These are phyloP conservation scores for Stictocephala bisonia DNA, from an alignment of 2,888 invertebrate species.

Conservation along the genomic window DNA sequence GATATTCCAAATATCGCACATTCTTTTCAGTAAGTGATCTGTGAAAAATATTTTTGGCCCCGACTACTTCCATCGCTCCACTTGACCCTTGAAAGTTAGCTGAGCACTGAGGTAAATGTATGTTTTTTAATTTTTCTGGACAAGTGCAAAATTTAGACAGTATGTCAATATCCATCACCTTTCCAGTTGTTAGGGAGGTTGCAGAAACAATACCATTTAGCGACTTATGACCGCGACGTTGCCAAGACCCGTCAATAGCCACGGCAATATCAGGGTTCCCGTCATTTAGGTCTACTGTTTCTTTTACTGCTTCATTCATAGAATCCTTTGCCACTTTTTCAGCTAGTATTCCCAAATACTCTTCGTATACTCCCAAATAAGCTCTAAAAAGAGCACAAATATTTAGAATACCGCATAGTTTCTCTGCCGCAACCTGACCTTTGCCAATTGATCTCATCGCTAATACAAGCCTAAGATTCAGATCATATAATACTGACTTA, in stretches of 20 bases:
- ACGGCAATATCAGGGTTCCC: background rate
- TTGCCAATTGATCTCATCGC: slow-evolving; percentile 8
- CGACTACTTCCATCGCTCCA: slow-evolving; percentile 23
- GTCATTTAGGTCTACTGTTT: background rate
- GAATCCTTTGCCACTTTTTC: slow-evolving; percentile 6
- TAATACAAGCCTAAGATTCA: background rate
- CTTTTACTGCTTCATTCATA: slow-evolving; percentile 20
- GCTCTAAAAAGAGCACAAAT: background rate
- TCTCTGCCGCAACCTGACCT: slow-evolving; percentile 1
- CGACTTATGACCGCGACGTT: background rate
- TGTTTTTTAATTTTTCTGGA: background rate
- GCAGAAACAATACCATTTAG: slow-evolving; percentile 24
- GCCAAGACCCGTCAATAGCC: background rate
- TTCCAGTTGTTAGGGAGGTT: slow-evolving; percentile 8
- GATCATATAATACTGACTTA: too few relatives aligned
- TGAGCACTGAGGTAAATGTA: background rate
- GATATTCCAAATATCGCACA: slow-evolving; percentile 28
- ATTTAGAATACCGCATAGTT: slow-evolving; percentile 24
- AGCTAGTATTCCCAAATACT: background rate
- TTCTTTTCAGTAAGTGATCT: background rate
- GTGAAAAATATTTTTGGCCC: slow-evolving; percentile 22
- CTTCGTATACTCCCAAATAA: slow-evolving; percentile 7
- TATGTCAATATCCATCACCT: slow-evolving; percentile 1
- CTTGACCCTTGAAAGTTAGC: slow-evolving; percentile 17
- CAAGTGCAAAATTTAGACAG: slow-evolving; percentile 9